Percentiles rank a stretch among this genome's conserved stretches.
These are phyloP conservation scores for Periplaneta americana DNA, from an alignment of 1,140 invertebrate species.

Conservation along the genomic window DNA sequence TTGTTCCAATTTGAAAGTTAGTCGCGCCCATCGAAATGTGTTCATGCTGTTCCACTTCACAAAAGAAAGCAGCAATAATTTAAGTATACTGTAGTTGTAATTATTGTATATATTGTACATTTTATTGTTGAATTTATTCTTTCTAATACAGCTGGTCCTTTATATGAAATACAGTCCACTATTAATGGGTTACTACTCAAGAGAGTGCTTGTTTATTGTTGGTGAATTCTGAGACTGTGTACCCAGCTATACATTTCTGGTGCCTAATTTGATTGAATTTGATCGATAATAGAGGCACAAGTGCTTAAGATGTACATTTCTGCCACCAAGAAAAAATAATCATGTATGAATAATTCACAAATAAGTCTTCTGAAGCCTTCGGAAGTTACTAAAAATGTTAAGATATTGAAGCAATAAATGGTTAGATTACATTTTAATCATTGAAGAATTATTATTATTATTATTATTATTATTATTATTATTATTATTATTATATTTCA, in stretches of 20 bases:
- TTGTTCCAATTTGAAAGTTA: neutral
- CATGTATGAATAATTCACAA: too few species aligned
- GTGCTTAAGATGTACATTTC: too few species aligned
- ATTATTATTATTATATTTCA: too few species aligned
- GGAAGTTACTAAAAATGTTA: too few species aligned
- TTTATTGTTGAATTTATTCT: neutral
- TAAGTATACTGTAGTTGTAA: neutral
- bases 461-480: too few species aligned
- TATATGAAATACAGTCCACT: neutral
- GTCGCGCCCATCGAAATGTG: neutral
- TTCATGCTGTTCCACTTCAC: neutral
- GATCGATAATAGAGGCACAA: neutral
- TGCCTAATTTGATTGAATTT: neutral
- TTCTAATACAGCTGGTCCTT: neutral
- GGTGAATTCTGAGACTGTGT: neutral
- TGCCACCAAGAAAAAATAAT: too few species aligned
- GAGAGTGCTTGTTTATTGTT: neutral
- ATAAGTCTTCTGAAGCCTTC: too few species aligned
- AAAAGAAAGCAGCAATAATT: neutral
- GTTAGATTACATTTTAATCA: too few species aligned
- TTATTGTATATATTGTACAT: neutral
- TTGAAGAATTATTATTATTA: too few species aligned
- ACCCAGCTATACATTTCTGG: neutral
- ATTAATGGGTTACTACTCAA: neutral
- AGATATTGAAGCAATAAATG: too few species aligned